Evolutionary conservation across 1,140 invertebrate genomes (phyloP).

Genomic region (Ctenoplectra terminalis): DNA sequence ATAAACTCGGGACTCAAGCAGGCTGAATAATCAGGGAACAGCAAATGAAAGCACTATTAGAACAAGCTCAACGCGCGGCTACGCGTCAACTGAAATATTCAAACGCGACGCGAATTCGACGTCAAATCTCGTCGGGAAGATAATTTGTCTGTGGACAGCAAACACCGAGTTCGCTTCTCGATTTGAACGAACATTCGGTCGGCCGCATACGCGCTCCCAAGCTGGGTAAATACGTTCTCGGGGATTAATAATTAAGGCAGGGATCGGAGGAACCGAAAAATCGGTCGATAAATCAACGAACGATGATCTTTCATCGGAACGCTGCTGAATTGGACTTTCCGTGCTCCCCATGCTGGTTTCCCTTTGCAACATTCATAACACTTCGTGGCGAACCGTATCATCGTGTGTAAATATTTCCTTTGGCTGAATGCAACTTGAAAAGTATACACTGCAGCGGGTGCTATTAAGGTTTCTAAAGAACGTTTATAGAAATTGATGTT

Average conservation of each 20-base stretch:
- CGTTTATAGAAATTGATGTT: too few species aligned
- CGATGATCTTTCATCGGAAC: background rate
- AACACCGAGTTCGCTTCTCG: conserved; percentile 20
- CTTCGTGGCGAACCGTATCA: background rate
- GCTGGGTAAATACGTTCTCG: conserved; percentile 33
- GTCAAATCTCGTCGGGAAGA: conserved; percentile 51
- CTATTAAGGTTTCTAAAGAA: too few species aligned
- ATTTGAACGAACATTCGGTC: background rate
- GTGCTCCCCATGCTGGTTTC: background rate
- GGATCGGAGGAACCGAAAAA: background rate
- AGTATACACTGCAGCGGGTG: too few species aligned
- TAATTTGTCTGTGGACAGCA: conserved; percentile 47
- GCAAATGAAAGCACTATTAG: conserved; percentile 45
- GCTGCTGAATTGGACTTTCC: background rate
- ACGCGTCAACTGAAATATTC: conserved; percentile 55
- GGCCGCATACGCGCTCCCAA: too few species aligned
- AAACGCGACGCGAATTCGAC: conserved; percentile 26
- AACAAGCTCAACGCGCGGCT: conserved; percentile 8
- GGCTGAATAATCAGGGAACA: conserved; percentile 51
- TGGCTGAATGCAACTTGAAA: background rate
- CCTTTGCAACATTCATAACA: background rate
- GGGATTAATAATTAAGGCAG: conserved; percentile 49
- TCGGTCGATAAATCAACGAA: background rate
- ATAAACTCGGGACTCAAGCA: background rate
- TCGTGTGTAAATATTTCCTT: background rate